phyloP scores from a whole-genome alignment of 1,140 invertebrate species.

The Zeugodacus cucurbitae region DNA sequence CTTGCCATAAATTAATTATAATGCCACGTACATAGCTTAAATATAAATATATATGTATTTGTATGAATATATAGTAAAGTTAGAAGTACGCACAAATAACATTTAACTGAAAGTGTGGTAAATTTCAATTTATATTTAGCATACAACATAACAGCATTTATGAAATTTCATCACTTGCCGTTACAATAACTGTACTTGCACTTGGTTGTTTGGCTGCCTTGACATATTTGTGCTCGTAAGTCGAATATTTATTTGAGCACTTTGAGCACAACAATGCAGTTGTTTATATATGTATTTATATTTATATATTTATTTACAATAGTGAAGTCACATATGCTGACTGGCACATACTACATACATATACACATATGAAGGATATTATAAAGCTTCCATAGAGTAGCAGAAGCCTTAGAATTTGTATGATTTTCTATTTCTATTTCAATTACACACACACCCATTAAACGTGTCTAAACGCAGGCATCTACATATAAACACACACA shows the following conservation, averaged over 20 bases:
- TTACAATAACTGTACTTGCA: not conserved
- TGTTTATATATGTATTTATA: not conserved
- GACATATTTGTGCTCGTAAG: not conserved
- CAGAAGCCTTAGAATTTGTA: not conserved
- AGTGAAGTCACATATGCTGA: not conserved
- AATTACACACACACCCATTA: not conserved
- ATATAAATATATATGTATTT: not conserved
- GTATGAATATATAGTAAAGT: not conserved
- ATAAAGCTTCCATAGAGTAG: not conserved
- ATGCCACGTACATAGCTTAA: not conserved
- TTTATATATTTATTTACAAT: not conserved
- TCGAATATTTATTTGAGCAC: not conserved
- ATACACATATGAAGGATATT: not conserved
- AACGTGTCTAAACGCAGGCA: not conserved
- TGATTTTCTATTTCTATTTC: not conserved
- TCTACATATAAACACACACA: not conserved
- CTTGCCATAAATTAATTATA: not conserved
- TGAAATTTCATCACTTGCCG: conserved; percentile 19
- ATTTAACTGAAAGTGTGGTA: not conserved
- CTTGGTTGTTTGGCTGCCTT: not conserved
- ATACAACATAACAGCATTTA: not conserved
- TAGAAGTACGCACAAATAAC: not conserved
- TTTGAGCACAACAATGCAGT: not conserved
- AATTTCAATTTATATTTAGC: not conserved
- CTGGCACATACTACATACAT: not conserved